Evolutionary conservation across 2,888 invertebrate genomes (phyloP), one percentile per base, ranked within the genome.

Genomic region (Poecilus cupreus): DNA sequence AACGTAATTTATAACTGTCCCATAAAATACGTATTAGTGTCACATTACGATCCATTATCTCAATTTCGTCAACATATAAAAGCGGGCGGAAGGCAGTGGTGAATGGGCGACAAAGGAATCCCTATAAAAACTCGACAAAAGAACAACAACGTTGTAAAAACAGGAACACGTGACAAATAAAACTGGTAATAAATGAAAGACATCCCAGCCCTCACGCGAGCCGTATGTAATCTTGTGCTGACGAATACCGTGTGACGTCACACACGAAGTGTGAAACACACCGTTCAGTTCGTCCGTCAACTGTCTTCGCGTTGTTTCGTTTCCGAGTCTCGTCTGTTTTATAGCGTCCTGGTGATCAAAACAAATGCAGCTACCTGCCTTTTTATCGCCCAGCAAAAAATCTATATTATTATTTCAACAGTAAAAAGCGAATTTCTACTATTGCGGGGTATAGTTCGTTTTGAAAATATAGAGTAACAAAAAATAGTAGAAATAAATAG

Each of bases 161-260:
- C 51, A 32, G 46, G 32, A 43, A 72, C 72, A 72, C 43, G 46
- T 72, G 46, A 72, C 72, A 49, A 75, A 75, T 75, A 75, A 75
- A 75, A 75, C 51, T 75, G 24, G 75, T 75, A 75, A 75, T 75
- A 75, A 51, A 75, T 75, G 74, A 75, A 75, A 75, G 75, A 24
- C 75, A 54, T 72, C 72, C 46, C 43, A 43, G 39, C 24, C 22
- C 26, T 32, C 75, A 75, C 75, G 75, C 75, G 49, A 26, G 20
- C 24, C 8, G 51, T 75, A 75, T 51, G 75, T 75, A 75, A 51
- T 51, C 75, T 75, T 16, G 32, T 20, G 39, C 39, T 70, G 70
- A 70, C 43, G 43, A 70, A 64, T 37, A 32, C 13, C 64, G 37
- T 6, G 13, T 26, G 64, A 64, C 64, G 64, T 64, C 32, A 32